These are phyloP conservation scores for Sebastiscus tertius DNA, from an alignment of 2,797 vertebrate genomes.

Conservation along the genomic window DNA sequence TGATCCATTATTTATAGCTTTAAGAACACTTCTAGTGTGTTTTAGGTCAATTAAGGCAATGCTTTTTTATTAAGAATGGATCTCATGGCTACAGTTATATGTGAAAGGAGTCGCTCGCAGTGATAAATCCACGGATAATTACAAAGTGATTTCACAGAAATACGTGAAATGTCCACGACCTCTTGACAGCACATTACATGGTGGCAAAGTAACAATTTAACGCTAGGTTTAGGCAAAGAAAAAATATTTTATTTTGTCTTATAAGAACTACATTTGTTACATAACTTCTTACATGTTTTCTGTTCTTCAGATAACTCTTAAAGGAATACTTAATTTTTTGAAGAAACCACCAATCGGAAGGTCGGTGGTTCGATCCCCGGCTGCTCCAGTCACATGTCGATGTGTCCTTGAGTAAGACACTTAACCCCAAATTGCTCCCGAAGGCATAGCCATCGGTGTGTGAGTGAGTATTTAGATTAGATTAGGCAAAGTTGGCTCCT, in stretches of 20 bases:
- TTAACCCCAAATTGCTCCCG: too few relatives aligned
- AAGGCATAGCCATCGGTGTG: too few relatives aligned
- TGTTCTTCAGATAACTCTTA: too few relatives aligned
- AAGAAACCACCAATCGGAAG: too few relatives aligned
- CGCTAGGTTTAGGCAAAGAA: background rate
- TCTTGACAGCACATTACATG: background rate
- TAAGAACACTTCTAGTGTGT: background rate
- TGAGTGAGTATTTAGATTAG: too few relatives aligned
- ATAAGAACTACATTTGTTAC: too few relatives aligned
- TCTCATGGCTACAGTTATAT: background rate
- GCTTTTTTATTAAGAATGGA: background rate
- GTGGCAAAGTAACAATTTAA: background rate
- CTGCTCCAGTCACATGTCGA: too few relatives aligned
- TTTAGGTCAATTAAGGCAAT: background rate
- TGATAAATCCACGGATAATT: background rate
- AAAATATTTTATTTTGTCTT: too few relatives aligned
- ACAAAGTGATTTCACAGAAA: background rate
- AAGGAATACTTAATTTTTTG: too few relatives aligned
- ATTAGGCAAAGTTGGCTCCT: too few relatives aligned
- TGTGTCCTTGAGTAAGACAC: too few relatives aligned
- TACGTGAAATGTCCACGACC: background rate
- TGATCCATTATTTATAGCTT: background rate
- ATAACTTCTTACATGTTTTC: too few relatives aligned
- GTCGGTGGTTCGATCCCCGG: rapidly evolving
- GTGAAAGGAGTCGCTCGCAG: background rate